Evolutionary conservation across 1,140 invertebrate genomes (phyloP), one percentile per base, ranked within the genome.

Genomic region (Bombus terrestris): DNA sequence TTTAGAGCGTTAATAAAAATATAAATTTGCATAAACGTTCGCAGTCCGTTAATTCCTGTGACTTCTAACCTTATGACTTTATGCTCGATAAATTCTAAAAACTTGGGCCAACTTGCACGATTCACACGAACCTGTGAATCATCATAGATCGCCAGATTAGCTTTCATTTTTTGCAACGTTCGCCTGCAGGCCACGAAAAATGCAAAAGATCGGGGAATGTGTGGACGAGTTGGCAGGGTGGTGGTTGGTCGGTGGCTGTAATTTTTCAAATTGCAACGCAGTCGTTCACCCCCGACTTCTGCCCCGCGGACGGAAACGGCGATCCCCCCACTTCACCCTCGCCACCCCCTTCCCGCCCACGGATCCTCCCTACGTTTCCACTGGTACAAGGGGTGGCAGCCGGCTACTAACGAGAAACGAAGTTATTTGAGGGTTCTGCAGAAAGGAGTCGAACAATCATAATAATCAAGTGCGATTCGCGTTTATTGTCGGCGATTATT

Each of bases 401-500:
- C 80, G 90, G 91, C 89, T 91, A 92, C 93, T 94, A 94, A 94
- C 92, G 92, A 94, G 93, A 94, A 93, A 93, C 86, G 83, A 93
- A 94, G 92, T 94, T 94, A 94, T 94, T 94, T 93, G 92, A 93
- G 93, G 93, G 93, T 92, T 90, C 86, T 79, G 82, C 88, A 91
- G 91, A 93, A 93, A 94, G 93, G 91, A 93, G 91, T 92, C 89
- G 93, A 92, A 94, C 93, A 94, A 94, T 95, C 91, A 94, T 93
- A 94, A 94, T 95, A 95, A 95, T 95, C 94, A 94, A 94, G 93
- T 93, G 91, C 93, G 92, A 93, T 94, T 94, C 93, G 91, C 93
- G 89, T 94, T 94, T 92, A 94, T 94, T 93, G 93, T 93, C 91
- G 88, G 84, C 88, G 92, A 94, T 94, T 93, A 94, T 94, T 94